These are phyloP conservation scores for Silurus asotus DNA, from an alignment of 2,113 vertebrate genomes.

Conservation along the genomic window DNA sequence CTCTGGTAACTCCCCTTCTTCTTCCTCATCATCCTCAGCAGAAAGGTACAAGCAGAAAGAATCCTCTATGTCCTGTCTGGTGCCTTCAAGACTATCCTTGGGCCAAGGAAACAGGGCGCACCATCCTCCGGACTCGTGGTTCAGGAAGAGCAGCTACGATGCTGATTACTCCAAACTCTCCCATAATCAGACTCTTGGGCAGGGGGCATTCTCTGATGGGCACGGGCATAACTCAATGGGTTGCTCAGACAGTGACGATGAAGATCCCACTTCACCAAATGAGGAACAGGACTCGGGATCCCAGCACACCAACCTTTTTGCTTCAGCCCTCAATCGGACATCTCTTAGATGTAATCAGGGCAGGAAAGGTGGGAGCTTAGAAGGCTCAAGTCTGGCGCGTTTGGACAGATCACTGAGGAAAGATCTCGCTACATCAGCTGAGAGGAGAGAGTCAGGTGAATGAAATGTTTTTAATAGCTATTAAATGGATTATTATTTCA, in stretches of 20 bases:
- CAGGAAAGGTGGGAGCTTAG: constrained; percentile 64
- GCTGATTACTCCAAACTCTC: constrained; percentile 72
- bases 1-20: constrained; percentile 76
- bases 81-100: constrained; percentile 71
- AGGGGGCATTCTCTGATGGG: constrained; percentile 69
- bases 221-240: constrained; percentile 61
- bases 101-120: constrained; percentile 65
- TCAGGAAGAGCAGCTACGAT: constrained; percentile 70
- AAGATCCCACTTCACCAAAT: constrained; percentile 66
- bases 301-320: constrained; percentile 91
- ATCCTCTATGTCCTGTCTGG: constrained; percentile 71
- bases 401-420: constrained; percentile 78
- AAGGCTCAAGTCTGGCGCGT: constrained; percentile 63
- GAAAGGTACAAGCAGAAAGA: constrained; percentile 81
- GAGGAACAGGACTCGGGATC: constrained; percentile 62
- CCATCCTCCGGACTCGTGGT: constrained; percentile 72
- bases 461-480: constrained; percentile 21
- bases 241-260: constrained; percentile 76
- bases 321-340: constrained; percentile 85
- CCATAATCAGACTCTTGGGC: constrained; percentile 62
- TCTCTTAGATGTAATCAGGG: constrained; percentile 60
- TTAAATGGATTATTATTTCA: not conserved
- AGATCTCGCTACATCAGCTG: constrained; percentile 77
- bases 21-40: constrained; percentile 77
- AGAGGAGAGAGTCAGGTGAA: constrained; percentile 74